phyloP scores from a whole-genome alignment of 2,113 vertebrate species.

The Ailurus styani region DNA sequence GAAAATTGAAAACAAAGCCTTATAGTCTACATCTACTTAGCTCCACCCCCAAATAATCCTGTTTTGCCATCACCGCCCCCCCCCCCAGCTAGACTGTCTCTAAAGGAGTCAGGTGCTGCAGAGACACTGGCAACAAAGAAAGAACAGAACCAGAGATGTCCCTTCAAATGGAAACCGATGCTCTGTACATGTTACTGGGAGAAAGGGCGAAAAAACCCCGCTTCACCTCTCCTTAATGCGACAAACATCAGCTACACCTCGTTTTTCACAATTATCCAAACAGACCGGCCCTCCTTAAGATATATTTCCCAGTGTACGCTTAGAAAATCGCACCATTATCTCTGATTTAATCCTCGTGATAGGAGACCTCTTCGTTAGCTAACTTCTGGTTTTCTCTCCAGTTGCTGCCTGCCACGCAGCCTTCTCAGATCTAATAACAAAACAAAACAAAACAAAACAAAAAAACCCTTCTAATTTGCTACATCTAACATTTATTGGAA shows the following conservation, averaged over 20 bases:
- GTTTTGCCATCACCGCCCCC: not conserved
- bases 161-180: not conserved
- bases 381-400: constrained; percentile 34
- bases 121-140: not conserved
- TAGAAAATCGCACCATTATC: constrained; percentile 50
- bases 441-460: not conserved
- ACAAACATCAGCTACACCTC: not conserved
- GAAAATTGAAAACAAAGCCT: constrained; percentile 35
- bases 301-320: not conserved
- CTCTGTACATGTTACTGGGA: not conserved
- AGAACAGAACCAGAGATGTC: not conserved
- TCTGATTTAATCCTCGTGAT: constrained; percentile 28
- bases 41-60: constrained; percentile 42
- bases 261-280: constrained; percentile 32
- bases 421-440: not conserved
- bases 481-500: not conserved
- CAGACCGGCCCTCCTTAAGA: not conserved
- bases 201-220: not conserved
- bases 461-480: not conserved
- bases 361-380: not conserved
- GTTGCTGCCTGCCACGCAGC: not conserved
- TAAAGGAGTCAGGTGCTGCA: constrained; percentile 51
- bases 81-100: not conserved
- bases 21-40: not conserved
- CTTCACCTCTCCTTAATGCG: not conserved